Conservation (phyloP, 2,888 invertebrate species). For the Litoditis marina region DNA sequence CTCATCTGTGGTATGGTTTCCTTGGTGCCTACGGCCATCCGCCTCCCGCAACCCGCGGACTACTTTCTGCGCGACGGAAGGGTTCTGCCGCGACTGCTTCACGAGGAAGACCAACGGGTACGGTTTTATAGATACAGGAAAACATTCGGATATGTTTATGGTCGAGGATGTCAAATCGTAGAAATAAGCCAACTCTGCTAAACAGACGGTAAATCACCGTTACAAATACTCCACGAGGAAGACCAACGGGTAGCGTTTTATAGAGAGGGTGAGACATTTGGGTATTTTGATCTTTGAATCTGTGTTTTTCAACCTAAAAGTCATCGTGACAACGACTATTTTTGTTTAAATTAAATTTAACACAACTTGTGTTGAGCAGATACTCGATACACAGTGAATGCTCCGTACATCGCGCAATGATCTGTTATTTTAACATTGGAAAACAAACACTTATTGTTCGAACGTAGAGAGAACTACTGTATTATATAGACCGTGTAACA, state of each 20-base stretch:
- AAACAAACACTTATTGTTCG: too few species aligned
- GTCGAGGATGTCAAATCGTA: too few species aligned
- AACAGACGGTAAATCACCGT: conserved; percentile 23
- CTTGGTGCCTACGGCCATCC: conserved; percentile 26
- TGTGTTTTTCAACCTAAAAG: too few species aligned
- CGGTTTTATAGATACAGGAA: background rate
- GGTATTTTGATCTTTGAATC: background rate
- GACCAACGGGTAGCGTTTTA: conserved; percentile 24
- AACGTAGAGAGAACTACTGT: too few species aligned
- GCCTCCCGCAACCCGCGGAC: conserved; percentile 26
- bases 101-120: conserved; percentile 29
- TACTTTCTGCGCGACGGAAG: conserved; percentile 19
- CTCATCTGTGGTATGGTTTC: conserved; percentile 13
- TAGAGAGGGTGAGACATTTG: background rate
- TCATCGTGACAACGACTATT: conserved; percentile 19
- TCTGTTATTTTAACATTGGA: too few species aligned
- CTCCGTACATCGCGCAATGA: too few species aligned
- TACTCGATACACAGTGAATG: too few species aligned
- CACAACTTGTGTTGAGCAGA: too few species aligned
- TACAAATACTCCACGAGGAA: conserved; percentile 15
- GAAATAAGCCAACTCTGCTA: too few species aligned
- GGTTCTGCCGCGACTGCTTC: conserved; percentile 19
- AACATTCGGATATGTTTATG: background rate
- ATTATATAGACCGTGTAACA: too few species aligned
- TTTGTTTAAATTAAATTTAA: too few species aligned